Conservation (phyloP, 2,888 invertebrate genomes). For the Metacarcinus magister region DNA sequence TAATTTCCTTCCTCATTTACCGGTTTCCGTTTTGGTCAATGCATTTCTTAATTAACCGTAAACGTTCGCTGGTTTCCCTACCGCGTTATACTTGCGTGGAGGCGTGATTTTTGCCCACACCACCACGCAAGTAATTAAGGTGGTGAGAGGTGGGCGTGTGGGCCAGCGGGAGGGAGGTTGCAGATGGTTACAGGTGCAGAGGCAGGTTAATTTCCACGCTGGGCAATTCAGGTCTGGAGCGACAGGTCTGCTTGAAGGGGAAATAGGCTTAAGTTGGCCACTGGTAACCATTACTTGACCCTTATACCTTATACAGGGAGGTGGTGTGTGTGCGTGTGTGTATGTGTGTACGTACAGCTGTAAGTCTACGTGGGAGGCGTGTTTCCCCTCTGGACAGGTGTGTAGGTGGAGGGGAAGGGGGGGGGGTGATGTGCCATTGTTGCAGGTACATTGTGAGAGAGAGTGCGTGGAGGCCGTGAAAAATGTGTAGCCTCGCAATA, state of each 20-base stretch:
- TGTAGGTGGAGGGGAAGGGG: background rate
- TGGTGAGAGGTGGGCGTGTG: background rate
- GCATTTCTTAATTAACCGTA: background rate
- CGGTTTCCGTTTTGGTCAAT: background rate
- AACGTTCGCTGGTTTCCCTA: background rate
- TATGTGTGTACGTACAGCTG: background rate
- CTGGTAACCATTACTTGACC: background rate
- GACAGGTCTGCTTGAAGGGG: background rate
- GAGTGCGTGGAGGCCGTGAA: too few species aligned
- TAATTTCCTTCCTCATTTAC: background rate
- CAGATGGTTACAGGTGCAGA: background rate
- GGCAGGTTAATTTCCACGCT: background rate
- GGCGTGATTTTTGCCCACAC: background rate
- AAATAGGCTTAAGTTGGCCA: background rate
- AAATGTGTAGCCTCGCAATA: background rate
- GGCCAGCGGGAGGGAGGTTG: background rate
- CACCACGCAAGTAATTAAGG: background rate
- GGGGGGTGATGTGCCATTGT: background rate
- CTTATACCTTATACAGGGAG: background rate
- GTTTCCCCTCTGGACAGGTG: background rate
- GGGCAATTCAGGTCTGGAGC: background rate
- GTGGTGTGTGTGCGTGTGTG: background rate
- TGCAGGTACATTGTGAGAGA: too few species aligned
- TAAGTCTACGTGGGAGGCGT: background rate
- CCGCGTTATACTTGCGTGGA: background rate